These are phyloP conservation scores for Lutraria rhynchaena DNA, from an alignment of 1,140 invertebrate species.

Conservation along the genomic window DNA sequence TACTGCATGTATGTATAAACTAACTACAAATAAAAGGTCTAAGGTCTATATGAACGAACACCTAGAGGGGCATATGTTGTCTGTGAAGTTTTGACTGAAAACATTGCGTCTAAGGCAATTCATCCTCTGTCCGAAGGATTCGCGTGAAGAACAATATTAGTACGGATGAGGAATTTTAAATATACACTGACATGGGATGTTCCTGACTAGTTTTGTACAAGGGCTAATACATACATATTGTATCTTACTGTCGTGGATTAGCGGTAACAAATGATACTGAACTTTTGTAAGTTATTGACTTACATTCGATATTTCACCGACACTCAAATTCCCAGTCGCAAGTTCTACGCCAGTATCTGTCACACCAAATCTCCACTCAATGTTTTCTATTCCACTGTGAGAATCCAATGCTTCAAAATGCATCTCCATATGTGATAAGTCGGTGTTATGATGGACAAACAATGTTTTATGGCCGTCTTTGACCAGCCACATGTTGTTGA, in stretches of 20 bases:
- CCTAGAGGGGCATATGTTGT: too few species aligned
- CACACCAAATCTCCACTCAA: slow-evolving; percentile 50
- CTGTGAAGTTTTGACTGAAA: too few species aligned
- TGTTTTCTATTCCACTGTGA: slow-evolving; percentile 63
- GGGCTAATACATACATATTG: background rate
- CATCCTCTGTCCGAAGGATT: too few species aligned
- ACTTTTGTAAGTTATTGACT: background rate
- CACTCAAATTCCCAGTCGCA: background rate
- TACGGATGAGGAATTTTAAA: background rate
- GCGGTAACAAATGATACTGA: background rate
- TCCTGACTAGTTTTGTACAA: background rate
- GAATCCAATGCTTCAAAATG: slow-evolving; percentile 62
- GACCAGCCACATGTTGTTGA: slow-evolving; percentile 53
- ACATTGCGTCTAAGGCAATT: too few species aligned
- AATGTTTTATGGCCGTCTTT: slow-evolving; percentile 54
- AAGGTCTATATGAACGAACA: too few species aligned
- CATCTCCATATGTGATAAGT: slow-evolving; percentile 67
- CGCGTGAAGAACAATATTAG: too few species aligned
- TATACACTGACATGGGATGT: background rate
- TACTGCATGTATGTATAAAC: too few species aligned
- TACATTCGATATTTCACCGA: background rate
- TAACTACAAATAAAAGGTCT: too few species aligned
- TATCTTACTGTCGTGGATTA: background rate
- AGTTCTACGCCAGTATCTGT: background rate
- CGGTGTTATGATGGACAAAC: slow-evolving; percentile 63